Conservation (phyloP, 2,797 vertebrate species). For the Onychomys leucogaster region DNA sequence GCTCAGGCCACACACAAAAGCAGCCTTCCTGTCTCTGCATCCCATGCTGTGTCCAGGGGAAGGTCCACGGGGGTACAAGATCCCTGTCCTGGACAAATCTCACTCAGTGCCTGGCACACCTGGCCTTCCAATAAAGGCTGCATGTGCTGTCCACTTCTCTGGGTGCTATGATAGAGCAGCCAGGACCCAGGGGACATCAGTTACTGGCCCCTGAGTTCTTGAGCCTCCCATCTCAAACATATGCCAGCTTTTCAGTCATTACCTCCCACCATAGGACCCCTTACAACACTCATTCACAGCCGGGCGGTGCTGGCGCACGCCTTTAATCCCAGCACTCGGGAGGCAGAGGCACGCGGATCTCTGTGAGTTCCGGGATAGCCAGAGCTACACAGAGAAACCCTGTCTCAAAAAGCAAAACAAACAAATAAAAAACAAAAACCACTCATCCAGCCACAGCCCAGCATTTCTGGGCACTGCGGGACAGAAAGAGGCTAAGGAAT, state of each 20-base stretch:
- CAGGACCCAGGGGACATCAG: not conserved
- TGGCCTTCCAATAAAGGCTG: not conserved
- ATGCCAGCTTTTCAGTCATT: not conserved
- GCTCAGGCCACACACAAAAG: not conserved
- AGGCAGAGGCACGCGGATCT: not conserved
- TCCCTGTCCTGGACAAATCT: not conserved
- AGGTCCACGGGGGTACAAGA: not conserved
- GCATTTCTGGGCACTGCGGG: not conserved
- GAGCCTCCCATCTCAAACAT: not conserved
- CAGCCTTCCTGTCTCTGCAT: not conserved
- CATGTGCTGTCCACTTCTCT: not conserved
- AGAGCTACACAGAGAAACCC: not conserved
- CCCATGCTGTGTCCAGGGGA: not conserved
- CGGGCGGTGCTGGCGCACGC: not conserved
- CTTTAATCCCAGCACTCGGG: not conserved
- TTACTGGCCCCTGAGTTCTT: not conserved
- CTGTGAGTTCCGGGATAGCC: not conserved
- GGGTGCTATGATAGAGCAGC: not conserved
- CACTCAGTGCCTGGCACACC: rapidly evolving
- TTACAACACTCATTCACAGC: not conserved
- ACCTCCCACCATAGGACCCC: not conserved
- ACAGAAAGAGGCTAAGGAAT: no score
- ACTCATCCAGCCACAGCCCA: not conserved
- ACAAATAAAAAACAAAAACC: not conserved
- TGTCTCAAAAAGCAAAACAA: not conserved